Percentiles rank a stretch among this genome's conserved stretches.
phyloP scores from a whole-genome alignment of 2,113 vertebrate species.

The Zosterops borbonicus region DNA sequence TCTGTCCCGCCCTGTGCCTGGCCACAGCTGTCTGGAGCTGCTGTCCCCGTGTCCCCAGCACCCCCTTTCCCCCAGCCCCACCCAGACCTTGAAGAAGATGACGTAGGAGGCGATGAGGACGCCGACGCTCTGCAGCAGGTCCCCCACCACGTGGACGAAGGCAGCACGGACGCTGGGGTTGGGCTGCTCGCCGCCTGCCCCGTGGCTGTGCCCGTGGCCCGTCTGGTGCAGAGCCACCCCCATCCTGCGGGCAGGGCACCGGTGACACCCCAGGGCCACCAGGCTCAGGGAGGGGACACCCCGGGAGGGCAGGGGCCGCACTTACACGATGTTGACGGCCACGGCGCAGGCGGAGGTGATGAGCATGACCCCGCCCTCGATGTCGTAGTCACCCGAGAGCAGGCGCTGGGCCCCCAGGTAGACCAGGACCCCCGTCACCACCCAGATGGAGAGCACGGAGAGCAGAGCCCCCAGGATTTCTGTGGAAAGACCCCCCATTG shows the following conservation, averaged over 20 bases:
- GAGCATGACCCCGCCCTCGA: conserved; percentile 82
- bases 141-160: conserved; percentile 88
- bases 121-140: conserved; percentile 87
- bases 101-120: conserved; percentile 84
- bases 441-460: conserved; percentile 90
- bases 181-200: neutral
- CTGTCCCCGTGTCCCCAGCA: neutral
- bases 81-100: conserved; percentile 84
- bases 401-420: conserved; percentile 82
- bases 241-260: conserved; percentile 72
- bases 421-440: conserved; percentile 81
- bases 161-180: conserved; percentile 86
- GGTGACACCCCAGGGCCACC: neutral
- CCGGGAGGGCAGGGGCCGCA: accelerated
- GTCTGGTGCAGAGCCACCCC: conserved; percentile 87
- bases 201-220: conserved; percentile 69
- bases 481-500: neutral
- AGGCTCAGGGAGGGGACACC: accelerated
- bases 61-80: neutral
- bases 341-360: conserved; percentile 88
- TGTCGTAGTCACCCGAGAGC: conserved; percentile 79
- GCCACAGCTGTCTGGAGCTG: neutral
- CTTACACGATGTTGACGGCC: conserved; percentile 84
- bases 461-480: conserved; percentile 89
- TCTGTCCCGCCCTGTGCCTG: accelerated